A percentile compares a stretch with the other conserved stretches of the same genome.
Evolutionary conservation across 2,888 invertebrate genomes (phyloP).

Genomic region (Periphyllus acericola): DNA sequence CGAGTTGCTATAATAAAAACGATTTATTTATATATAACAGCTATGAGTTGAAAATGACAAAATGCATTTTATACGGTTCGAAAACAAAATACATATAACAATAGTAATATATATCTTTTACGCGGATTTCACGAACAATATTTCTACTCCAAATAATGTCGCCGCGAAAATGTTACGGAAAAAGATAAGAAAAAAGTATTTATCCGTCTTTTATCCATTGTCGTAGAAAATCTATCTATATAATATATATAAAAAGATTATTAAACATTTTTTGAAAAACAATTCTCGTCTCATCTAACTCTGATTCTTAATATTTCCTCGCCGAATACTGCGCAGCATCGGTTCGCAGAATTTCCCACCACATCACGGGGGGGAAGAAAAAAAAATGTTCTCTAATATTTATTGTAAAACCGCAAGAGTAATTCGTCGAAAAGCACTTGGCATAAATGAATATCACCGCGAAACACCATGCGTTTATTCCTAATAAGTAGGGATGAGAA

Average conservation of each 20-base stretch:
- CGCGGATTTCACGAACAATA: neutral
- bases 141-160: neutral
- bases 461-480: neutral
- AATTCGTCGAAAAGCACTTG: neutral
- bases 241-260: conserved; percentile 3
- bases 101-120: neutral
- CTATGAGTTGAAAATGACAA: neutral
- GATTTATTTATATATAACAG: no score
- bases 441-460: neutral
- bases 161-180: neutral
- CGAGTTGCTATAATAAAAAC: no score
- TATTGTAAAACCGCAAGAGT: neutral
- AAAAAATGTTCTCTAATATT: neutral
- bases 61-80: neutral
- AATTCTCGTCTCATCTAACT: neutral
- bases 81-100: neutral
- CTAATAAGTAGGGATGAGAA: no score
- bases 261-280: conserved; percentile 3
- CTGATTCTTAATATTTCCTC: conserved; percentile 2
- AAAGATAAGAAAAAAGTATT: neutral
- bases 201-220: neutral
- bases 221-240: conserved; percentile 2
- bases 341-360: neutral
- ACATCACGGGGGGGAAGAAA: neutral
- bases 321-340: neutral